Percentiles rank a stretch among this genome's conserved stretches.
Evolutionary conservation across 2,797 vertebrate genomes (phyloP).

Genomic region (Neosilurus hyrtlii): DNA sequence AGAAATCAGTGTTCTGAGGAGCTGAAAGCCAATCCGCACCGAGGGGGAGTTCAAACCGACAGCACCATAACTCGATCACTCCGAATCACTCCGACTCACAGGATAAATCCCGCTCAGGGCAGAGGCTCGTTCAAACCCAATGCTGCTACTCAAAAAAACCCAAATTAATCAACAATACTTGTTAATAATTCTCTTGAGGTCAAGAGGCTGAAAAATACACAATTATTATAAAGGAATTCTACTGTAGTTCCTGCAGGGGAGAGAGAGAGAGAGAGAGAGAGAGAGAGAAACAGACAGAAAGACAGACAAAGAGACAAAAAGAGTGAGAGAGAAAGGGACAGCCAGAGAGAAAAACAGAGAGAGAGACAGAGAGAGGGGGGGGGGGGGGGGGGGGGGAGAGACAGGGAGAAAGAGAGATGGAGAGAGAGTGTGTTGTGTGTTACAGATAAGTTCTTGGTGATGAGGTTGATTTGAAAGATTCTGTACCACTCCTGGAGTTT

Average conservation of each 20-base stretch:
- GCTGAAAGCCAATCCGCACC: not conserved
- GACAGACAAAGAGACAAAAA: not conserved
- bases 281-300: not conserved
- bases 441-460: constrained; percentile 40
- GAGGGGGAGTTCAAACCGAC: constrained; percentile 42
- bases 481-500: constrained; percentile 21
- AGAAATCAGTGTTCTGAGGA: constrained; percentile 54
- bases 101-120: constrained; percentile 39
- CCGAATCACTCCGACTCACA: constrained; percentile 54
- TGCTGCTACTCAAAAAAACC: constrained; percentile 36
- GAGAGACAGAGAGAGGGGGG: not conserved
- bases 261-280: not conserved
- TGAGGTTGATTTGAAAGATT: constrained; percentile 62
- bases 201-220: constrained; percentile 4
- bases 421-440: constrained; percentile 18
- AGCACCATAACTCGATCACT: constrained; percentile 59
- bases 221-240: constrained; percentile 44
- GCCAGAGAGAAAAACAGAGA: not conserved
- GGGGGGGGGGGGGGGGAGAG: not conserved
- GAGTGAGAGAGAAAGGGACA: too few relatives aligned
- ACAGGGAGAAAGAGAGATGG: not conserved
- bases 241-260: constrained; percentile 28
- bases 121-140: constrained; percentile 32
- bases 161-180: constrained; percentile 40
- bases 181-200: constrained; percentile 42